phyloP scores from a whole-genome alignment of 2,113 vertebrate genomes.

The Anthoscopus minutus region DNA sequence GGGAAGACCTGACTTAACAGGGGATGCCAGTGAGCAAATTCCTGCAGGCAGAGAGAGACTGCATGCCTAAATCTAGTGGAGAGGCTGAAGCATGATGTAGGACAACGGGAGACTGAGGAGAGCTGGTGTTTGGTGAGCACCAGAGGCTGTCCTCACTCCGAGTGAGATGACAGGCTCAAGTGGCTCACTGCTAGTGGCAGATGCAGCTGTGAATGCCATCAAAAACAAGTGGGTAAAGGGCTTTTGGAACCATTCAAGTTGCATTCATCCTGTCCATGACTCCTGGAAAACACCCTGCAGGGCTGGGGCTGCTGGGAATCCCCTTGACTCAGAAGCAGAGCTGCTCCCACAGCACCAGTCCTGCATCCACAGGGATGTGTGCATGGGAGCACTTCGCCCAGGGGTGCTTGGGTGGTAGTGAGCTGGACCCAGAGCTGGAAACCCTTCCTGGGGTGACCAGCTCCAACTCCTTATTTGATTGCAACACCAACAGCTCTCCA shows the following conservation, averaged over 20 bases:
- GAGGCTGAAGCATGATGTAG: not conserved
- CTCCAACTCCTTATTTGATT: not conserved
- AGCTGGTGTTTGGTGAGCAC: not conserved
- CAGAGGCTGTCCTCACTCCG: accelerated
- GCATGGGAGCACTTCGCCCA: not conserved
- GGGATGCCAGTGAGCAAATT: not conserved
- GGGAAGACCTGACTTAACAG: not conserved
- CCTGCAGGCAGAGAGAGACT: not conserved
- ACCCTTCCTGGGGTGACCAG: not conserved
- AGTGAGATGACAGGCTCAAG: not conserved
- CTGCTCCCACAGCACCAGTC: not conserved
- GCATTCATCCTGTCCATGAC: accelerated
- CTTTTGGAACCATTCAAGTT: not conserved
- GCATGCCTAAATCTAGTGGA: not conserved
- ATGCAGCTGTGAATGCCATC: not conserved
- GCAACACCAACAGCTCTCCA: not conserved
- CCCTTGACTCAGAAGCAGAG: not conserved
- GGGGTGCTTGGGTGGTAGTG: accelerated
- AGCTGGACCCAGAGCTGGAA: not conserved
- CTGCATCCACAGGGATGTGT: not conserved
- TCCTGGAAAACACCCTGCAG: not conserved
- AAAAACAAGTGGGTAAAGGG: not conserved
- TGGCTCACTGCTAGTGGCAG: not conserved
- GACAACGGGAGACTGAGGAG: not conserved
- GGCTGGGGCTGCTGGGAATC: not conserved